Percentiles rank a stretch among this genome's conserved stretches.
These are phyloP conservation scores for Drosophila burlai DNA, from an alignment of 1,140 invertebrate genomes.

Conservation along the genomic window DNA sequence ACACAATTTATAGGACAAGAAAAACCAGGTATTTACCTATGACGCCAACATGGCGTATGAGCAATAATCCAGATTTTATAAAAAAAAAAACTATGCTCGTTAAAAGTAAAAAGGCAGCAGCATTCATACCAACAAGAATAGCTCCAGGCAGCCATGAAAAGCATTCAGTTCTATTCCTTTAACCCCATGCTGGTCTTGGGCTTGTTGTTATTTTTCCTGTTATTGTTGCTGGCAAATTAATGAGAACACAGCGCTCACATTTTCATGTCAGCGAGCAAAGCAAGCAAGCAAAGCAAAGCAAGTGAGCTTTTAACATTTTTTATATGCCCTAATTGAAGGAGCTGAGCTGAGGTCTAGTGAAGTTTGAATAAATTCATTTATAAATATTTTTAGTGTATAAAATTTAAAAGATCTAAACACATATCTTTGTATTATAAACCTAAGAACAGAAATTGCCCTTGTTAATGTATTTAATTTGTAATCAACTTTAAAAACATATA, in stretches of 20 bases:
- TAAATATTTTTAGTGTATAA: too few relatives aligned
- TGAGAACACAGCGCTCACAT: slow-evolving; percentile 59
- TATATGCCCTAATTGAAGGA: slow-evolving; percentile 4
- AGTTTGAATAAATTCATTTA: background rate
- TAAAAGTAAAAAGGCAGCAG: slow-evolving; percentile 59
- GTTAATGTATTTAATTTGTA: too few relatives aligned
- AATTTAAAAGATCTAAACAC: too few relatives aligned
- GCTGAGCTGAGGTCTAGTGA: background rate
- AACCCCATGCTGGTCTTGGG: slow-evolving; percentile 10
- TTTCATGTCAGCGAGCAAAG: slow-evolving; percentile 63
- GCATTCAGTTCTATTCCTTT: slow-evolving; percentile 20
- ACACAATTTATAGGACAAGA: background rate
- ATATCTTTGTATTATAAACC: too few relatives aligned
- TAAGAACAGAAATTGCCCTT: too few relatives aligned
- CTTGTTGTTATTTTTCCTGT: slow-evolving; percentile 23
- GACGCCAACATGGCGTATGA: slow-evolving; percentile 49
- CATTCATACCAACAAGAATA: slow-evolving; percentile 39
- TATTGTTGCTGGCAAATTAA: slow-evolving; percentile 66
- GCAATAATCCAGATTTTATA: slow-evolving; percentile 50
- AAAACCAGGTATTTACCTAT: background rate
- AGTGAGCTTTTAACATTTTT: slow-evolving; percentile 26
- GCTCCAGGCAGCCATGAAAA: slow-evolving; percentile 52
- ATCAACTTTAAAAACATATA: background rate
- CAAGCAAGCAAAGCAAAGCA: slow-evolving; percentile 40
- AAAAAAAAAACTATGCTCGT: slow-evolving; percentile 54